These are phyloP conservation scores for Myocastor coypus DNA, from an alignment of 2,113 vertebrate species.

Conservation along the genomic window DNA sequence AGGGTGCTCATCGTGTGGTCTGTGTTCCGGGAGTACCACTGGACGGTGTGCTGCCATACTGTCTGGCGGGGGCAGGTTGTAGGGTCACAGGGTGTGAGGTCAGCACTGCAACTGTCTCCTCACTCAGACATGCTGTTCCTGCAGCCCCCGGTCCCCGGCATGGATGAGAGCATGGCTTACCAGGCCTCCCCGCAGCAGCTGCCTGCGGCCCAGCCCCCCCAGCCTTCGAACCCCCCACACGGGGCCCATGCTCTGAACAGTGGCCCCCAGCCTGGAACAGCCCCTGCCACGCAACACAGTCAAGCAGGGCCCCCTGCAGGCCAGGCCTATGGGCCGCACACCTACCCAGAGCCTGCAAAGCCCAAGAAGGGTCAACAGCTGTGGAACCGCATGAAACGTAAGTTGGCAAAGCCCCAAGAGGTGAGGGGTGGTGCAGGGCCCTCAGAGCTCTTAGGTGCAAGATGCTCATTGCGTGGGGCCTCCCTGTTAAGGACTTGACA, in stretches of 20 bases:
- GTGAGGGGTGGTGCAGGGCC: rapidly evolving
- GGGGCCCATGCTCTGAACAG: constrained; percentile 67
- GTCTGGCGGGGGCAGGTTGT: neutral
- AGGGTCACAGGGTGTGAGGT: neutral
- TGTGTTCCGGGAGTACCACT: rapidly evolving
- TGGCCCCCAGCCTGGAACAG: constrained; percentile 78
- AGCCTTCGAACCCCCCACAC: constrained; percentile 78
- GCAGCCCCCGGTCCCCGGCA: constrained; percentile 85
- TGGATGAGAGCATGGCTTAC: constrained; percentile 85
- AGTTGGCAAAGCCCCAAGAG: constrained; percentile 10
- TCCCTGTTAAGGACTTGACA: rapidly evolving
- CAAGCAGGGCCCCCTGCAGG: constrained; percentile 84
- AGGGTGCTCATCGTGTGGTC: rapidly evolving
- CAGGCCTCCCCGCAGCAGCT: constrained; percentile 79
- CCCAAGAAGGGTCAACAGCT: constrained; percentile 90
- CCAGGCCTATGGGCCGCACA: constrained; percentile 87
- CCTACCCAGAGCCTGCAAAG: constrained; percentile 81
- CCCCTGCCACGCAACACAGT: constrained; percentile 81
- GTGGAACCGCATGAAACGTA: constrained; percentile 91
- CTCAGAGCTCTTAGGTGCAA: rapidly evolving
- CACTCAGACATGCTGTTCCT: neutral
- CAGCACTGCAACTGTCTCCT: rapidly evolving
- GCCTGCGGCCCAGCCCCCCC: constrained; percentile 70
- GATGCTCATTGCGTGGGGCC: rapidly evolving
- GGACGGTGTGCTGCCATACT: rapidly evolving